These are phyloP conservation scores for Tiphia femorata DNA, from an alignment of 2,888 invertebrate genomes.

Conservation along the genomic window DNA sequence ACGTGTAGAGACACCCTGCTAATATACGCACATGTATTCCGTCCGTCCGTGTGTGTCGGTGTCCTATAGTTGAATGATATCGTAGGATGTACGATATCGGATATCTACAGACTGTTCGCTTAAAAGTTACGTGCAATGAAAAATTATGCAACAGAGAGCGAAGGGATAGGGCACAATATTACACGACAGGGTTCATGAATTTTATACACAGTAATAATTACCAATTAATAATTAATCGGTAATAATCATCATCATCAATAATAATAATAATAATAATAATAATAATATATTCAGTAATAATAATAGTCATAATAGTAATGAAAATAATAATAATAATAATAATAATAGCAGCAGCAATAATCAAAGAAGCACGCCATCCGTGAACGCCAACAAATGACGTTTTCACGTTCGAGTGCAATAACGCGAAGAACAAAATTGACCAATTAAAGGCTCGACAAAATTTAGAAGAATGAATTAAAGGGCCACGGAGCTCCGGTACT, in stretches of 20 bases:
- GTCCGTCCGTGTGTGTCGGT: conserved; percentile 3
- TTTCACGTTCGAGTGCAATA: too few species aligned
- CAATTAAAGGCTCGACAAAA: too few species aligned
- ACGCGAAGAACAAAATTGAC: too few species aligned
- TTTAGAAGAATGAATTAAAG: too few species aligned
- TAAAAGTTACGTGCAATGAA: conserved; percentile 48
- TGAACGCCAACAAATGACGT: too few species aligned
- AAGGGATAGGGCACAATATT: conserved; percentile 60
- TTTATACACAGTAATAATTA: conserved; percentile 56
- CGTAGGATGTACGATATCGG: conserved; percentile 53
- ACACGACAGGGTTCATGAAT: conserved; percentile 56
- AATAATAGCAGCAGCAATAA: too few species aligned
- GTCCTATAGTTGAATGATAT: conserved; percentile 3
- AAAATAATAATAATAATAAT: conserved; percentile 38
- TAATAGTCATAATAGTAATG: conserved; percentile 27
- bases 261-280: conserved; percentile 38
- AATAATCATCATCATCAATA: conserved; percentile 31
- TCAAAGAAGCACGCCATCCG: too few species aligned
- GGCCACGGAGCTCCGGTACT: too few species aligned
- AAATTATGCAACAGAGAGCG: conserved; percentile 60
- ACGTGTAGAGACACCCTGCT: too few species aligned
- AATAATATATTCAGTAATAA: conserved; percentile 21
- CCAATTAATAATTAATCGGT: conserved; percentile 36
- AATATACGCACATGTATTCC: background rate
- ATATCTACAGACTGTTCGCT: conserved; percentile 61